Base-by-base conservation (phyloP, 2,888 invertebrate genomes). In the Sinelater perroti region DNA sequence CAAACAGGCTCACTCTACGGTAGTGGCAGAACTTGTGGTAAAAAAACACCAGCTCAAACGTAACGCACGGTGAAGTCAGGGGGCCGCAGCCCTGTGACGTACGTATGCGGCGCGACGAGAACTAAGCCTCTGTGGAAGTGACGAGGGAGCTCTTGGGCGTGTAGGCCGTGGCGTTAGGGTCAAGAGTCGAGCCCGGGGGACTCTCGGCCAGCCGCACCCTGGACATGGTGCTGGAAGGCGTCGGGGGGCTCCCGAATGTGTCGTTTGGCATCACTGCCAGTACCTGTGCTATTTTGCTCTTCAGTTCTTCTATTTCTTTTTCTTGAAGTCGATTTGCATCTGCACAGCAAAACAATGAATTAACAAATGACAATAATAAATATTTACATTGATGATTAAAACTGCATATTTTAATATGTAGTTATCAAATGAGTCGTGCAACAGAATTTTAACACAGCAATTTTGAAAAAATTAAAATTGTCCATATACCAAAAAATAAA, bases 91-190 rank as follows among this genome's bases (percentile, higher is more conserved):
- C 56, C 20, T 33, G 20, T 40, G 57, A 51, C 47, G 36, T 62
- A 61, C 60, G 53, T 57, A 60, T 59, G 61, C 14, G 47, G 54
- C 54, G 55, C 45, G 21, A 44, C 42, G 47, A 60, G 46, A 30
- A 55, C 60, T 60, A 84, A 77, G 83, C 83, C 78, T 84, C 84
- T 59, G 83, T 83, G 63, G 83, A 83, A 66, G 83, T 79, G 66
- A 83, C 80, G 65, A 84, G 80, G 62, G 85, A 84, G 67, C 81
- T 79, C 74, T 93, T 93, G 62, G 95, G 95, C 65, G 93, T 95
- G 81, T 95, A 95, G 67, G 91, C 91, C 63, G 89, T 88, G 64
- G 95, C 95, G 81, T 95, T 93, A 54, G 95, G 95, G 81, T 95
- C 95, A 60, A 95, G 85, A 62, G 79, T 66, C 56, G 75, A 80